Percentiles rank a stretch among this genome's conserved stretches.
Conservation (phyloP, 2,113 vertebrate genomes). For the Erythrocercus mccallii region DNA sequence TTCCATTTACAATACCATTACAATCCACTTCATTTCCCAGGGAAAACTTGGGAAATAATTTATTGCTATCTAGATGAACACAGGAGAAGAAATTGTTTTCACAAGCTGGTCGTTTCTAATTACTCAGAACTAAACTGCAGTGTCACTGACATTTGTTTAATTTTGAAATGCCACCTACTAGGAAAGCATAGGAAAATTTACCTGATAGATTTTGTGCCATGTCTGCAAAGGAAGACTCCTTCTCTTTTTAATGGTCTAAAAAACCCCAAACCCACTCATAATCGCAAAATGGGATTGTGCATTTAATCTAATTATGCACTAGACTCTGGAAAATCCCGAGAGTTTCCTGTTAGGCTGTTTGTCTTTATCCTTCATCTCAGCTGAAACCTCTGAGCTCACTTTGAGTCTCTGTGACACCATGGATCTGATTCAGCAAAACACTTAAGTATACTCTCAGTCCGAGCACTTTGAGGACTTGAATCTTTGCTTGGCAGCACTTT, state of each 20-base stretch:
- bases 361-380: neutral
- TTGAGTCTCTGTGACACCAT: neutral
- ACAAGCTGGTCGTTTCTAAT: neutral
- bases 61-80: neutral
- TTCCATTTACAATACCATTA: neutral
- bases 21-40: neutral
- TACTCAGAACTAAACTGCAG: neutral
- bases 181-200: neutral
- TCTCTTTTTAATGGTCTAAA: conserved; percentile 33
- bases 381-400: conserved; percentile 12
- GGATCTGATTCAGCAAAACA: conserved; percentile 26
- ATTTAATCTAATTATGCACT: conserved; percentile 34
- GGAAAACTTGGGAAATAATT: neutral
- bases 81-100: neutral
- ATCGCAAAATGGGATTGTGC: conserved; percentile 8
- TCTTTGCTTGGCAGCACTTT: neutral
- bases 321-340: neutral
- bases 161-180: neutral
- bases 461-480: neutral
- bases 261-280: neutral
- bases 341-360: neutral
- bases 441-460: neutral
- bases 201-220: neutral
- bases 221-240: neutral
- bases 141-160: neutral